Percentiles rank a stretch among this genome's conserved stretches.
Conservation (phyloP, 2,888 invertebrate genomes). For the Marasmarcha lunaedactyla region DNA sequence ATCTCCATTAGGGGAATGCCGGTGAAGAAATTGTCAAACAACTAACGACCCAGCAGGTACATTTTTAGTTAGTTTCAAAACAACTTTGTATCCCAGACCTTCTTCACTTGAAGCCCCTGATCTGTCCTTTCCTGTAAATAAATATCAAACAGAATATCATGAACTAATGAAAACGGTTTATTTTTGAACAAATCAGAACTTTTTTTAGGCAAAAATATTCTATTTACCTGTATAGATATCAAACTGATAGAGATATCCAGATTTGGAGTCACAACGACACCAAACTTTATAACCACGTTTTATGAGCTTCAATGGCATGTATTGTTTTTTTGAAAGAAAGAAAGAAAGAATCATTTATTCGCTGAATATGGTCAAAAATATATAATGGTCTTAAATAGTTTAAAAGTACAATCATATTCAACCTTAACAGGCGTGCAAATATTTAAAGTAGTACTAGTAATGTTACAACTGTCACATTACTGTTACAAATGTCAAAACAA, state of each 20-base stretch:
- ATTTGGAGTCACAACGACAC: slow-evolving; percentile 11
- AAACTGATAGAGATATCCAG: slow-evolving; percentile 14
- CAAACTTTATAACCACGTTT: slow-evolving; percentile 14
- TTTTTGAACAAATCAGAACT: too few relatives aligned
- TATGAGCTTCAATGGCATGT: slow-evolving; percentile 16
- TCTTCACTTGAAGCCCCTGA: slow-evolving; percentile 1
- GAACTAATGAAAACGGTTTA: too few relatives aligned
- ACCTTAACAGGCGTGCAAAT: too few relatives aligned
- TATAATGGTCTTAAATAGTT: too few relatives aligned
- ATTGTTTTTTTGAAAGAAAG: slow-evolving; percentile 10
- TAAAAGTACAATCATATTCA: too few relatives aligned
- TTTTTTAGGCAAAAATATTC: neutral
- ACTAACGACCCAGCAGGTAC: slow-evolving; percentile 3
- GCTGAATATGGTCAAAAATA: too few relatives aligned
- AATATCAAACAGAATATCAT: slow-evolving; percentile 1
- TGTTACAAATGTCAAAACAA: too few relatives aligned
- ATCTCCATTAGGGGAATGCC: slow-evolving; percentile 2
- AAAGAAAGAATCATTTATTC: slow-evolving; percentile 8
- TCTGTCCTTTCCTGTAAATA: slow-evolving; percentile 2
- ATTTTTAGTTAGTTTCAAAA: slow-evolving; percentile 1
- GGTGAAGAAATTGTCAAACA: slow-evolving; percentile 7
- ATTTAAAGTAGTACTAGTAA: too few relatives aligned
- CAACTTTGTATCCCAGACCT: slow-evolving; percentile 4
- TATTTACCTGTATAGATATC: slow-evolving; percentile 11
- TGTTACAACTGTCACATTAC: too few relatives aligned